Base-by-base conservation (phyloP, 2,113 vertebrate genomes). In the Gadus chalcogrammus region DNA sequence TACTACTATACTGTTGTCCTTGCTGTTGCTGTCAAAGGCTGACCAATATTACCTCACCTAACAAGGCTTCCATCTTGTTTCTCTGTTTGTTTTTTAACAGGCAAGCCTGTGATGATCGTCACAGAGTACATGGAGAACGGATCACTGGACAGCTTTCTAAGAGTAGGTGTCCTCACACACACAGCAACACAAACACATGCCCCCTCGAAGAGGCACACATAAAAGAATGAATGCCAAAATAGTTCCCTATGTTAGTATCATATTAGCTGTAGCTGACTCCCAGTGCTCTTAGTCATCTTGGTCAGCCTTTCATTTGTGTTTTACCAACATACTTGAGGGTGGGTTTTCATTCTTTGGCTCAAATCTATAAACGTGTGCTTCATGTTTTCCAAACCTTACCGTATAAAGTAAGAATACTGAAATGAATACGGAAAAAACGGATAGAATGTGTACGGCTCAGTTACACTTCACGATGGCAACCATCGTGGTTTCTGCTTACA, bases 81-180 rank as follows among this genome's bases (percentile, higher is more conserved):
- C 53, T 59, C 3, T 31, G 35, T 17, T 58, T 3, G 4, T 42
- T 72, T 20, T 67, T 60, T 71, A 27, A 6, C 79, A 90, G 89
- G 89, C 77, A 91, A 91, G 76, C 89, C 89, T 0, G 89, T 91
- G 72, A 91, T 91, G 89, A 91, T 91, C 9, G 89, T 91, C 71
- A 90, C 89, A 1, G 89, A 91, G 22, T 91, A 91, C 78, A 91
- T 91, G 89, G 89, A 91, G 80, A 91, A 91, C 1, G 89, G 89
- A 58, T 91, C 89, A 22, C 79, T 91, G 71, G 89, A 91, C 84
- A 91, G 86, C 75, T 91, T 91, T 75, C 56, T 91, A 67, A 88
- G 88, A 76, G 89, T 91, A 64, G 80, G 89, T 86, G 17, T 56
- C 17, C 56, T 8, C 67, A 68, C 61, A 56, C 69, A 72, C 60